These are phyloP conservation scores for Phaetusa simplex DNA, from an alignment of 2,113 vertebrate genomes.

Conservation along the genomic window DNA sequence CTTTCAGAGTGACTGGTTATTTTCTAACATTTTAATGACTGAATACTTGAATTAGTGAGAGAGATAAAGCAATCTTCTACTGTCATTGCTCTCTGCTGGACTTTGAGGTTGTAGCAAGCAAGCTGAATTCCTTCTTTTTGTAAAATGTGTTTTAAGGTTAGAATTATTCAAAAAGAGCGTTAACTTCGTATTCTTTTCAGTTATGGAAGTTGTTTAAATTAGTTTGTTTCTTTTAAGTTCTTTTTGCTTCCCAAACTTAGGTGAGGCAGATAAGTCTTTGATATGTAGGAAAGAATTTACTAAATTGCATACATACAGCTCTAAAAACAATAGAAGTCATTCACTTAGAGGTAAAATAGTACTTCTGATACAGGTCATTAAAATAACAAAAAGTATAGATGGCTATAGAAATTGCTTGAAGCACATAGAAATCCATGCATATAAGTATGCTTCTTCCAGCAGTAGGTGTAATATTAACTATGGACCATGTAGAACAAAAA, in stretches of 20 bases:
- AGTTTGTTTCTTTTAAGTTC: not conserved
- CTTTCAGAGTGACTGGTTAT: not conserved
- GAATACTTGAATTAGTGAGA: not conserved
- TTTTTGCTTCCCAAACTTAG: not conserved
- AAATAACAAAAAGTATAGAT: not conserved
- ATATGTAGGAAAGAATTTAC: not conserved
- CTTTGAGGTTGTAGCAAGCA: not conserved
- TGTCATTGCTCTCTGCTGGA: not conserved
- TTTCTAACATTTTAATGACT: not conserved
- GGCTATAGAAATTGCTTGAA: not conserved
- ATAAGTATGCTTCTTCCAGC: not conserved
- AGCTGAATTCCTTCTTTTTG: not conserved
- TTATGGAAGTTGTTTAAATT: not conserved
- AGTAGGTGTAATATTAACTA: not conserved
- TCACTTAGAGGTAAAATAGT: not conserved
- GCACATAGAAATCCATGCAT: not conserved
- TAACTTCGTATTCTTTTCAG: not conserved
- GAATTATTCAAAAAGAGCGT: not conserved
- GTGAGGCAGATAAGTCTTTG: not conserved
- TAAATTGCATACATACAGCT: not conserved
- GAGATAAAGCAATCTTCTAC: not conserved
- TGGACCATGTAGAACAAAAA: not conserved
- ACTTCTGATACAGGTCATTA: not conserved
- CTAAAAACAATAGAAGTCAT: not conserved
- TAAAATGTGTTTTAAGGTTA: not conserved